These are phyloP conservation scores for Nesoenas mayeri DNA, from an alignment of 2,113 vertebrate genomes.

Conservation along the genomic window DNA sequence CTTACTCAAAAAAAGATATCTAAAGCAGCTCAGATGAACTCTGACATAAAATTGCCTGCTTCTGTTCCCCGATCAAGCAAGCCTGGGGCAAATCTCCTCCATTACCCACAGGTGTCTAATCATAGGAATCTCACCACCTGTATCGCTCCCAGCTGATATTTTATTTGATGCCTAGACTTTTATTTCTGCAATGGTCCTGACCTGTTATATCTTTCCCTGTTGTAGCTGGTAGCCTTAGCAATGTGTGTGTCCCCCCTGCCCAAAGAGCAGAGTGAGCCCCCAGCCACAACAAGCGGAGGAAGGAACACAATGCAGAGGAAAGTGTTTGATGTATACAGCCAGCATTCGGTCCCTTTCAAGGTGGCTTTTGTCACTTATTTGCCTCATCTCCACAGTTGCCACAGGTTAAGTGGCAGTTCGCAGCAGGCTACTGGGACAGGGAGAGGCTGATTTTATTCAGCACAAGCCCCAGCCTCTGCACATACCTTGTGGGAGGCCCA, in stretches of 20 bases:
- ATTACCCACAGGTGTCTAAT: background rate
- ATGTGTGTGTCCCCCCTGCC: too few species aligned
- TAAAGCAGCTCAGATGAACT: background rate
- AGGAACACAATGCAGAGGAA: rapidly evolving
- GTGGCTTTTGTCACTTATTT: background rate
- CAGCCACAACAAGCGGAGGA: background rate
- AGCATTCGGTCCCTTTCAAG: rapidly evolving
- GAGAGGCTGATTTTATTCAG: background rate
- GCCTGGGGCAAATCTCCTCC: background rate
- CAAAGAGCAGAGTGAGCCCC: rapidly evolving
- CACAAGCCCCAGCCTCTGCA: background rate
- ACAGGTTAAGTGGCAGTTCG: background rate
- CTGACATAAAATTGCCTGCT: background rate
- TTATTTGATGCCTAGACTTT: background rate
- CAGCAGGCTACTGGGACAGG: background rate
- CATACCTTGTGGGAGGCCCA: rapidly evolving
- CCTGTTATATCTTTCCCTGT: background rate
- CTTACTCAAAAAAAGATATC: background rate
- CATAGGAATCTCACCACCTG: background rate
- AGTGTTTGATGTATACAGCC: rapidly evolving
- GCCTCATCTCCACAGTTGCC: background rate
- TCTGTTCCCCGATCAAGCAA: background rate
- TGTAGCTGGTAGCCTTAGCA: background rate
- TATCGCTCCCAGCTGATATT: background rate
- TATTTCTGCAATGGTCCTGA: background rate